Evolutionary conservation across 2,888 invertebrate species (phyloP), one percentile per base, ranked within the genome.

Genomic region (Nomada fucata): DNA sequence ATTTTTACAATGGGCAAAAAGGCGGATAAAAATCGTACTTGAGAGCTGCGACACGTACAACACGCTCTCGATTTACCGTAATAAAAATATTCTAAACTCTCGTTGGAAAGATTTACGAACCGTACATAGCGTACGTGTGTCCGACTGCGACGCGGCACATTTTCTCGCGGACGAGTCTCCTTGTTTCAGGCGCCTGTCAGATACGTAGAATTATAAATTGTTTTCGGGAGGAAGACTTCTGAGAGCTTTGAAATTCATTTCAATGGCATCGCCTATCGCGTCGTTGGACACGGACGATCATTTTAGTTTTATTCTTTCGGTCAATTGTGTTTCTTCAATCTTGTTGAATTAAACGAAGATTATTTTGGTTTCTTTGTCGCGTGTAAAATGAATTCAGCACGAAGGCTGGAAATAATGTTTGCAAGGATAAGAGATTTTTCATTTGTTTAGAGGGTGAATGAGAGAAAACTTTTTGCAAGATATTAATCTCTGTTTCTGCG

Each of bases 1-100:
- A 53, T 64, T 76, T 64, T 67, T 67, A 61, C 61, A 47, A 23
- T 23, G n/a, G 55, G 50, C 47, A 50, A 61, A 68, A 61, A 77
- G 67, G 53, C 23, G 47, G 61, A 61, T 23, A 26, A 55, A 29
- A 67, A 67, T 18, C 23, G 20, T 53, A 7, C 11, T 11, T 36
- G 15, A 36, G 18, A 55, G 53, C 36, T 74, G 77, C 61, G 36
- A n/a, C 47, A 11, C 36, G 36, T 73, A 61, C 57, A 53, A 55
- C 13, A 10, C 9, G 47, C 29, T 20, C 36, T 5, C 23, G 36
- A 71, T 76, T 59, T 23, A 36, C 18, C 42, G 2, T 18, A 10
- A 47, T 47, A 47, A 63, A 67, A 68, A 63, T 68, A 78, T 57
- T n/a, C 7, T 18, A 55, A 74, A 63, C 59, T n/a, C 23, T 70